Base-by-base conservation (phyloP, 2,113 vertebrate genomes). In the Dolichallabes microphthalmus region DNA sequence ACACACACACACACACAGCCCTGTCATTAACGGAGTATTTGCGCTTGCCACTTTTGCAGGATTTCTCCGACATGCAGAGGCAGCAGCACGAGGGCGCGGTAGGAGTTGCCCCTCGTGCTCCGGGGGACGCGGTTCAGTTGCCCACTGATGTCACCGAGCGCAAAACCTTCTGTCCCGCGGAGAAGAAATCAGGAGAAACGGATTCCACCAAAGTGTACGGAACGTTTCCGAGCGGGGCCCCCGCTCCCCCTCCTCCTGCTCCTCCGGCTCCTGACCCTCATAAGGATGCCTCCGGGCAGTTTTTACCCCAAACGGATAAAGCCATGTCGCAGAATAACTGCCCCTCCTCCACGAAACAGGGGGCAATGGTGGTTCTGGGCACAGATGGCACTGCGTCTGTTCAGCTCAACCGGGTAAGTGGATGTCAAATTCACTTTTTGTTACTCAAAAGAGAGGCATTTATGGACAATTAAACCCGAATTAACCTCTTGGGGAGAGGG, bases 381-480 rank as follows among this genome's bases (percentile, higher is more conserved):
- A 93, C 97, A 75, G 97, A 99, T 91, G 98, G 98, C 64, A 97
- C 95, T 94, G 96, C 97, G 58, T 96, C 97, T 15, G 97, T 99
- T 71, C 95, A 97, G 81, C 94, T 97, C 3, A 92, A 92, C 68
- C 94, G 93, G 96, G 98, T 99, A 95, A 98, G 97, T 95, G 57
- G 84, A 83, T 84, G 82, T 22, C 82, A 71, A 89, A 91, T 90
- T 85, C 91, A 86, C 89, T 84, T 90, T 86, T 89, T 83, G 68
- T 83, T 19, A 12, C 68, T 83, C 30, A 57, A 57, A 83, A 83
- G 30, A 73, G 68, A n/a, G 32, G 82, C 68, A 73, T 83, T 73
- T 73, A 83, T 71, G 82, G 53, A 57, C 68, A 83, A 83, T 83
- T 83, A 83, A 83, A 7, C 53, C 53, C 32, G 68, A 83, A 83